Percentiles rank a stretch among this genome's conserved stretches.
Evolutionary conservation across 2,888 invertebrate species (phyloP).

Genomic region (Calliopum simillimum): DNA sequence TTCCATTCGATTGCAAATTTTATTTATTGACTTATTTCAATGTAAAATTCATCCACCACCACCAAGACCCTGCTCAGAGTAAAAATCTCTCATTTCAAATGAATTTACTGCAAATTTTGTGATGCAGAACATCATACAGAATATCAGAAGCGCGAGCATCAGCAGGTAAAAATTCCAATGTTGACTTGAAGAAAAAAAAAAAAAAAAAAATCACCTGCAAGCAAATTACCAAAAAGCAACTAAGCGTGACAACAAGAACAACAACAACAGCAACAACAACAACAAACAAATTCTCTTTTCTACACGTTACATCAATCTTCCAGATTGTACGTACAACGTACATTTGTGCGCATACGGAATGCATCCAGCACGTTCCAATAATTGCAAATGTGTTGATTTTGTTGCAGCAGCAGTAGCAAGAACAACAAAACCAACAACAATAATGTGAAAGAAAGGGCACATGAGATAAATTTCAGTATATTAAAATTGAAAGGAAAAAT

Average conservation of each 20-base stretch:
- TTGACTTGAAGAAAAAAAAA: not conserved
- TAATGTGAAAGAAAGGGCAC: not conserved
- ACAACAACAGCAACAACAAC: not conserved
- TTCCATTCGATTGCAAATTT: no score
- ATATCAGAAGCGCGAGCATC: not conserved
- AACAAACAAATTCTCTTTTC: no score
- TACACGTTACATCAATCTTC: no score
- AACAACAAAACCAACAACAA: no score
- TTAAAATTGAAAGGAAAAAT: conserved; percentile 21
- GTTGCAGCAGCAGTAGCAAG: not conserved
- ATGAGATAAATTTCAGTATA: conserved; percentile 12
- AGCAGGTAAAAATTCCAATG: conserved; percentile 18
- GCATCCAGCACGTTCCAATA: conserved; percentile 17
- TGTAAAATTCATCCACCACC: no score
- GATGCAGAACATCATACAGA: no score
- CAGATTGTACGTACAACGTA: not conserved
- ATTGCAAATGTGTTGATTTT: conserved; percentile 4
- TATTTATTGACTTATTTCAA: no score
- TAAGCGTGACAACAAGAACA: not conserved
- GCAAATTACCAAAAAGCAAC: not conserved
- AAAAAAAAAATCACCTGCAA: conserved; percentile 16
- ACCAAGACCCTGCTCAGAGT: no score
- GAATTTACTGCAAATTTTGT: no score
- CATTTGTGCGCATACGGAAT: conserved; percentile 4
- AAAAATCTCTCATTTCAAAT: no score